Percentiles rank a stretch among this genome's conserved stretches.
phyloP scores from a whole-genome alignment of 2,888 invertebrate genomes.

The Congeria kusceri region DNA sequence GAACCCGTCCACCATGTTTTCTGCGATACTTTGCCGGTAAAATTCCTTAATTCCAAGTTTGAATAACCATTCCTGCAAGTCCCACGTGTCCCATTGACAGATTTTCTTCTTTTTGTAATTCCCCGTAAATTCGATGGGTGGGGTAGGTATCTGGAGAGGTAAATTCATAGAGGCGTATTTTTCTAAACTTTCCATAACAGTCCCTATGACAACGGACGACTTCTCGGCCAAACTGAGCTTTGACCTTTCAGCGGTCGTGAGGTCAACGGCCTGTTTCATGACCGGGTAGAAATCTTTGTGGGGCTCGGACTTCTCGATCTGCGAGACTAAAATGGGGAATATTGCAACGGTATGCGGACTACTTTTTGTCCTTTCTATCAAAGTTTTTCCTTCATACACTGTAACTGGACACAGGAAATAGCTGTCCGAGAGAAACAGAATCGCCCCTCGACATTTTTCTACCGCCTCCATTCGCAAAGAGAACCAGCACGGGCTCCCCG shows the following conservation, averaged over 20 bases:
- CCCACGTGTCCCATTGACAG: constrained; percentile 81
- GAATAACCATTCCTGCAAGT: constrained; percentile 84
- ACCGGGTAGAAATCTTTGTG: constrained; percentile 74
- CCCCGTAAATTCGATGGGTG: constrained; percentile 81
- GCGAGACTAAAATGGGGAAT: constrained; percentile 77
- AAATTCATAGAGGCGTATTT: constrained; percentile 79
- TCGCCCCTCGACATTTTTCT: constrained; percentile 82
- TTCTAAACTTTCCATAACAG: constrained; percentile 82
- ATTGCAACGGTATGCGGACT: constrained; percentile 76
- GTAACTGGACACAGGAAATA: constrained; percentile 83
- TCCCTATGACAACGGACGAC: constrained; percentile 82
- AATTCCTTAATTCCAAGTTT: constrained; percentile 84
- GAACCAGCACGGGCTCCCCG: constrained; percentile 84
- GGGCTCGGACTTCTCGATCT: constrained; percentile 76
- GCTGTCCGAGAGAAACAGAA: constrained; percentile 81
- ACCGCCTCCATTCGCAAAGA: constrained; percentile 83
- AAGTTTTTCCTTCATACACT: constrained; percentile 81
- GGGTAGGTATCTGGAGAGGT: constrained; percentile 70
- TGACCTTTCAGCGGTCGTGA: constrained; percentile 67
- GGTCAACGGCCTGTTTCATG: constrained; percentile 74
- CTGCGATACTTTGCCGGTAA: constrained; percentile 83
- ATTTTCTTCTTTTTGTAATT: constrained; percentile 82
- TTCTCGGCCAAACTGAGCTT: constrained; percentile 82
- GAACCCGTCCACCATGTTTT: constrained; percentile 84
- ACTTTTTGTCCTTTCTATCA: constrained; percentile 77